Evolutionary conservation across 2,797 vertebrate genomes (phyloP), one percentile per base, ranked within the genome.

Genomic region (Hippopotamyrus pictus): DNA sequence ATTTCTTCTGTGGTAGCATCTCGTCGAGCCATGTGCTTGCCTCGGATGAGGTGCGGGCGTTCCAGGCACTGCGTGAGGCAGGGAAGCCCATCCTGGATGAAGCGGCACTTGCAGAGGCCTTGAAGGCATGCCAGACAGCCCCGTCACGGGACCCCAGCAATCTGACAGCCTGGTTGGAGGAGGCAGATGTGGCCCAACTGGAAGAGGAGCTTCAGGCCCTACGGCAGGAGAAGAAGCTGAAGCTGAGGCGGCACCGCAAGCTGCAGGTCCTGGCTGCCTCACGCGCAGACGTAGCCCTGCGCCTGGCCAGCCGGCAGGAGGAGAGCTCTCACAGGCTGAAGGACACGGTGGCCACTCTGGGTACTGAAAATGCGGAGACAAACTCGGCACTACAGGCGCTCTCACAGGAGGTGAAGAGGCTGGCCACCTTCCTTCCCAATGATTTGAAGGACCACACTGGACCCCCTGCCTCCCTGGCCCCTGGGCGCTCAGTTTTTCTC

Each of bases 1-100:
- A 96, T 7, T 98, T 98, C 93, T 96, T 99, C 91, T 99, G 97
- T 93, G 94, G 93, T 48, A 96, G 92, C 51, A 90, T 98, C 91
- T 97, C 93, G 88, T 95, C 93, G 87, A 94, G 92, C 88, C 95
- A 97, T 22, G 95, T 97, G 17, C 90, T 98, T 54, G 94, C 95
- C 2, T 88, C 91, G 1, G 95, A 97, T 91, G 97, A 99, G 91
- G 91, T 95, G 2, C 92, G 90, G 50, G 96, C 95, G 0, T 98
- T 97, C 93, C 91, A 92, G 7, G 83, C 91, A 5, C 94, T 99
- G 0, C 91, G 92, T 0, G 91, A 95, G 33, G 95, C 96, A 0
- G 95, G 95, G 76, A 96, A 96, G 89, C 94, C 96, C 14, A 33
- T 98, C 86, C 93, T 99, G 88, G 97, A 97, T 92, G 97, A 96